A percentile compares a stretch with the other conserved stretches of the same genome.
These are phyloP conservation scores for Nomada goodeniana DNA, from an alignment of 2,888 invertebrate genomes.

Conservation along the genomic window DNA sequence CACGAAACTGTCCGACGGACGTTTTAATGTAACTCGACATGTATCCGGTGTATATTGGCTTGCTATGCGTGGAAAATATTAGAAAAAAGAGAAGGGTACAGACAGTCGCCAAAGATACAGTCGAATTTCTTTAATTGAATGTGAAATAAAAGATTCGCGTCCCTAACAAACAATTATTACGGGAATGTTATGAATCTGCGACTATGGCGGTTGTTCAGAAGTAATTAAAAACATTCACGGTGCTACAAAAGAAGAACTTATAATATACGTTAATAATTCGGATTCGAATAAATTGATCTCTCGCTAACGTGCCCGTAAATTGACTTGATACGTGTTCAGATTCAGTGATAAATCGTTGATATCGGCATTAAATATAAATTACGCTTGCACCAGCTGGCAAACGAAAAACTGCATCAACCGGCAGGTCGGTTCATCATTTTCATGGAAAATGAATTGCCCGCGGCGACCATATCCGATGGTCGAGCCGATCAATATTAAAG, in stretches of 20 bases:
- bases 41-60: background rate
- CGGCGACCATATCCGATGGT: background rate
- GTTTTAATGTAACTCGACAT: background rate
- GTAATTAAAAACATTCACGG: no score
- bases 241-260: no score
- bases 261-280: no score
- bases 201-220: no score
- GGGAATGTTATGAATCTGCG: no score
- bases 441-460: background rate
- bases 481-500: conserved; percentile 36
- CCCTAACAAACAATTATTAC: no score
- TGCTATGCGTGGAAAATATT: background rate
- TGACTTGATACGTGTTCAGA: background rate
- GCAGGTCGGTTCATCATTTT: background rate
- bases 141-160: no score
- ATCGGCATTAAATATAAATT: background rate
- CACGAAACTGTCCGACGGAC: conserved; percentile 16
- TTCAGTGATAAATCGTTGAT: background rate
- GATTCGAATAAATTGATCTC: background rate
- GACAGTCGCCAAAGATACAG: background rate
- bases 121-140: background rate
- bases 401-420: background rate
- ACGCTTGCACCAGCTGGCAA: background rate
- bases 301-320: background rate
- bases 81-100: background rate